These are phyloP conservation scores for Nautilus pompilius DNA, from an alignment of 1,140 invertebrate genomes.

Conservation along the genomic window DNA sequence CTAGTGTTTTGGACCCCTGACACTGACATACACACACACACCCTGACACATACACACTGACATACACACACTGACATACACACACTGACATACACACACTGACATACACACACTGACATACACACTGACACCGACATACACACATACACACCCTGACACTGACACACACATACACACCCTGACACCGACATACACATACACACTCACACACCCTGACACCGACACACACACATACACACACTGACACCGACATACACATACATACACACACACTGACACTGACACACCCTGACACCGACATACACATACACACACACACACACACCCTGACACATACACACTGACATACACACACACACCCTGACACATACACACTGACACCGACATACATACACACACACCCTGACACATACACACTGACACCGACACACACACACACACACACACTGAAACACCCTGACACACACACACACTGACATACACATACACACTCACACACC, in stretches of 20 bases:
- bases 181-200: background rate
- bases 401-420: too few relatives aligned
- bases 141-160: background rate
- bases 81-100: background rate
- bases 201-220: too few relatives aligned
- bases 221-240: background rate
- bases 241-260: background rate
- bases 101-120: background rate
- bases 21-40: too few relatives aligned
- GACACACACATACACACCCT: background rate
- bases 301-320: too few relatives aligned
- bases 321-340: too few relatives aligned
- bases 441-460: too few relatives aligned
- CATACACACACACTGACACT: slow-evolving; percentile 1
- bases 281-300: background rate
- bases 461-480: background rate
- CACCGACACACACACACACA: too few relatives aligned
- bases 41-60: too few relatives aligned
- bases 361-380: too few relatives aligned
- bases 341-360: too few relatives aligned
- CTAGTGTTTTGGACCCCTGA: too few relatives aligned
- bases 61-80: background rate
- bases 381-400: background rate
- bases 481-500: background rate
- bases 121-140: background rate